These are phyloP conservation scores for Venusia cambrica DNA, from an alignment of 2,888 invertebrate genomes.

Conservation along the genomic window DNA sequence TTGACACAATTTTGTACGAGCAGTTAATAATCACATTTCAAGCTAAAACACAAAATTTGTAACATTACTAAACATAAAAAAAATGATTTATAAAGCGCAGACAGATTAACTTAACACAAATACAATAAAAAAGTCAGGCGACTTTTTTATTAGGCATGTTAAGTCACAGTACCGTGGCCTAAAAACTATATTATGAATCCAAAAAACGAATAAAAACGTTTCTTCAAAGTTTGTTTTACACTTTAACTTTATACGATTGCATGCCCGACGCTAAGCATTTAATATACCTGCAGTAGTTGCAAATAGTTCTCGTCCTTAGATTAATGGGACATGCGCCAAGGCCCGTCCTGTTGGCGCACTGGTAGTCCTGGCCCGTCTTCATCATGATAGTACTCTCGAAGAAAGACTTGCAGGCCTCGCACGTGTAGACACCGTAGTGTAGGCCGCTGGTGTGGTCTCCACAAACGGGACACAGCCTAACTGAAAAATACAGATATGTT, in stretches of 20 bases:
- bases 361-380: conserved; percentile 39
- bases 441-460: conserved; percentile 40
- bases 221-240: not conserved
- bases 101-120: too few species aligned
- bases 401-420: conserved; percentile 54
- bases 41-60: too few species aligned
- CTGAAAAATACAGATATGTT: too few species aligned
- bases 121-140: too few species aligned
- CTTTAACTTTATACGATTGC: conserved; percentile 25
- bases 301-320: conserved; percentile 41
- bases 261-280: conserved; percentile 47
- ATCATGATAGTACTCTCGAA: conserved; percentile 47
- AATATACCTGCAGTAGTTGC: conserved; percentile 45
- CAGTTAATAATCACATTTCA: too few species aligned
- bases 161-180: too few species aligned
- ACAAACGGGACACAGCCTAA: conserved; percentile 42
- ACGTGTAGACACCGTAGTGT: conserved; percentile 47
- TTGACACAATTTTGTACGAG: too few species aligned
- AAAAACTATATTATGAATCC: too few species aligned
- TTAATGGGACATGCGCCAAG: conserved; percentile 37
- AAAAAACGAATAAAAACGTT: too few species aligned
- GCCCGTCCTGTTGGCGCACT: conserved; percentile 29
- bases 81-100: too few species aligned
- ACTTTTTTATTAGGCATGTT: too few species aligned
- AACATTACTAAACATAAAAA: too few species aligned